These are phyloP conservation scores for Mellivora capensis DNA, from an alignment of 2,113 vertebrate species.

Conservation along the genomic window DNA sequence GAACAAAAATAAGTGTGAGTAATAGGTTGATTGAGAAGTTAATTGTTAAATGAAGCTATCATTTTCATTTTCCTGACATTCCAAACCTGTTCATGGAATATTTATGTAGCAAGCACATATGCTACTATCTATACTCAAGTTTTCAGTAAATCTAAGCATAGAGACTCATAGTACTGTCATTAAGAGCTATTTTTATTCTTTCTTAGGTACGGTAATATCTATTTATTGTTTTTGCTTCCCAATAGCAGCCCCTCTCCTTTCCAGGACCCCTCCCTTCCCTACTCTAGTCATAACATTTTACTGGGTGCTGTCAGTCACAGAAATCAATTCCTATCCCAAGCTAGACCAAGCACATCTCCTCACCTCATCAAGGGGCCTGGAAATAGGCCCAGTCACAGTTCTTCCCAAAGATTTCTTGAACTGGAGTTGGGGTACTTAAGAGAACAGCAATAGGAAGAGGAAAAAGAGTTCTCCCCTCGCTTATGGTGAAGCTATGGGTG, in stretches of 20 bases:
- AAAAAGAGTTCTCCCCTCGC: background rate
- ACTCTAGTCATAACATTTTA: background rate
- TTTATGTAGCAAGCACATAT: background rate
- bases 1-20: slow-evolving; percentile 1
- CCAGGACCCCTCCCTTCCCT: background rate
- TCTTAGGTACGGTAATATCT: background rate
- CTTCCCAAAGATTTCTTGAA: background rate
- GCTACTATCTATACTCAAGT: background rate
- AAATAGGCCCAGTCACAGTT: background rate
- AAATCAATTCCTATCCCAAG: background rate
- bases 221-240: background rate
- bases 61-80: background rate
- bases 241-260: background rate
- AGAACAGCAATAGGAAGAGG: background rate
- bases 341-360: background rate
- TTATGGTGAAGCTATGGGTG: background rate
- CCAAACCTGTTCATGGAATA: background rate
- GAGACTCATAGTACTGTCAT: background rate
- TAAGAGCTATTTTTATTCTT: background rate
- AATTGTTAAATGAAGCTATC: background rate
- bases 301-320: background rate
- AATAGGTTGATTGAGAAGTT: slow-evolving; percentile 22
- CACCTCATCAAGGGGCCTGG: background rate
- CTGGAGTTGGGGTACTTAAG: background rate
- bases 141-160: background rate